phyloP scores from a whole-genome alignment of 2,113 vertebrate genomes.

The Lasiurus cinereus region DNA sequence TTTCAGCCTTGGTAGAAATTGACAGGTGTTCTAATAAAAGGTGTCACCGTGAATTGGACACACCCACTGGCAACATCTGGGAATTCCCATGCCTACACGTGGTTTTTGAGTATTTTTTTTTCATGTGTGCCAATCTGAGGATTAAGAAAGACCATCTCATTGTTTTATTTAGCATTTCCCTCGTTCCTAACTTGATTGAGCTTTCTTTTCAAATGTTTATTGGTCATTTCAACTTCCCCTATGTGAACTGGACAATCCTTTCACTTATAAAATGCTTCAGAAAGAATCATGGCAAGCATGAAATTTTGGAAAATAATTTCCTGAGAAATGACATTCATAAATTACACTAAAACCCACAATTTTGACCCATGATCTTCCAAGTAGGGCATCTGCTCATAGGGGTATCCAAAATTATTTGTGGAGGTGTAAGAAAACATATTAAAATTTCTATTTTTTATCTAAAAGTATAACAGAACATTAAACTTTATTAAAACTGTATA shows the following conservation, averaged over 20 bases:
- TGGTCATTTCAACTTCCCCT: neutral
- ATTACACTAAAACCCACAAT: neutral
- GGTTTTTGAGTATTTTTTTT: neutral
- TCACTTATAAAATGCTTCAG: slow-evolving; percentile 66
- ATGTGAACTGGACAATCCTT: slow-evolving; percentile 19
- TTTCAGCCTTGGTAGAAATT: neutral
- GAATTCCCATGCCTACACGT: neutral
- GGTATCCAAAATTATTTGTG: neutral
- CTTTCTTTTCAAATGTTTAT: neutral
- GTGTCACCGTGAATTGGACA: rapidly evolving
- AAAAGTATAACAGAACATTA: neutral
- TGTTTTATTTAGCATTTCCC: neutral
- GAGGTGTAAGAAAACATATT: neutral
- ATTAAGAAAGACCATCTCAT: neutral
- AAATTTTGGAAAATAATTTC: neutral
- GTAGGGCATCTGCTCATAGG: neutral
- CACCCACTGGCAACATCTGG: neutral
- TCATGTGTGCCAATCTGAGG: neutral
- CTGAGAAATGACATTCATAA: neutral
- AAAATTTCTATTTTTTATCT: neutral
- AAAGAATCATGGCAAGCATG: slow-evolving; percentile 67
- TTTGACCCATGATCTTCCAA: neutral
- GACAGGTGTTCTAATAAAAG: neutral
- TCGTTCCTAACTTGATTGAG: neutral
- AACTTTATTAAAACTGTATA: neutral